phyloP scores from a whole-genome alignment of 2,113 vertebrate genomes.

The Gallinago media region DNA sequence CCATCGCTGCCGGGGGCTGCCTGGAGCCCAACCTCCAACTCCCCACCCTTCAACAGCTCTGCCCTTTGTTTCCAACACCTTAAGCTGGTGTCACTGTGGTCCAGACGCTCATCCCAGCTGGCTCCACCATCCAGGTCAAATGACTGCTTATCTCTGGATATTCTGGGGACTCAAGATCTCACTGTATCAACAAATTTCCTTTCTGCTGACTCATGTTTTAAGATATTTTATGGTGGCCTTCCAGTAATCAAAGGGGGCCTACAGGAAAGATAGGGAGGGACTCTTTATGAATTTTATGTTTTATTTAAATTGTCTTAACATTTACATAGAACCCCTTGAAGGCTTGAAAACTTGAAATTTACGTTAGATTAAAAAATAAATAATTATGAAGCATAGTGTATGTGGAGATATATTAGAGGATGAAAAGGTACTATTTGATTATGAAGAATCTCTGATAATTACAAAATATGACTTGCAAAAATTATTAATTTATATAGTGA shows the following conservation, averaged over 20 bases:
- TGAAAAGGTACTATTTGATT: not conserved
- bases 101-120: not conserved
- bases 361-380: constrained; percentile 17
- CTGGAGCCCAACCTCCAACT: not conserved
- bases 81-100: fast-evolving
- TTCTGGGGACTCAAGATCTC: not conserved
- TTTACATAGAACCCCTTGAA: too few relatives aligned
- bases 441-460: constrained; percentile 3
- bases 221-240: not conserved
- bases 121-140: not conserved
- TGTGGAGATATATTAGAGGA: not conserved
- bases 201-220: not conserved
- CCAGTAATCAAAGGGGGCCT: not conserved
- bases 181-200: not conserved
- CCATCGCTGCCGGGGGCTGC: fast-evolving
- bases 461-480: constrained; percentile 32
- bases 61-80: not conserved
- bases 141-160: not conserved
- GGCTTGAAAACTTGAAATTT: constrained; percentile 52
- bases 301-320: too few relatives aligned
- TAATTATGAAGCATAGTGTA: not conserved
- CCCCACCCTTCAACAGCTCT: not conserved
- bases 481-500: not conserved
- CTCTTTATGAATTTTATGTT: too few relatives aligned
- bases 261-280: too few relatives aligned